Base-by-base conservation (phyloP, 2,888 invertebrate species). In the Aleiodes testaceus region DNA sequence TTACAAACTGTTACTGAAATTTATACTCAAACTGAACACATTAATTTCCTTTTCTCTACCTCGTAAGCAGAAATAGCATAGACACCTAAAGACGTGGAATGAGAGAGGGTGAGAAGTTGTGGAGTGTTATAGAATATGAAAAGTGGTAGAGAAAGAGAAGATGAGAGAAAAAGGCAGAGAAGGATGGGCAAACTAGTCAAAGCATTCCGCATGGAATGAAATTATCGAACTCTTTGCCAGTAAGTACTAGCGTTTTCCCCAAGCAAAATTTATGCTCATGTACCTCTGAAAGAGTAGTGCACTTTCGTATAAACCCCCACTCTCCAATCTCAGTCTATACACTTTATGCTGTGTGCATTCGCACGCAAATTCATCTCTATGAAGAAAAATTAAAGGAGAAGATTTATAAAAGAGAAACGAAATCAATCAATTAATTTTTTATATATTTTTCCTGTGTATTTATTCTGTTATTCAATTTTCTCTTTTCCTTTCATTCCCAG, bases 21-120 rank as follows among this genome's bases (percentile, higher is more conserved):
- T 55, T 55, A 55, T 55, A 36, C 30, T 55, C 36, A 30, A 55
- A 55, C 55, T 30, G 55, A 55, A 55, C 30, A 36, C 55, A 36
- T 55, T 55, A 55, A 55, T 55, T 55, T 55, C 55, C 55, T 55
- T 55, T 55, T 55, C 55, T 55, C 55, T 55, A 55, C 55, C 14
- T 36, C 30, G 55, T 55, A 55, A 55, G 55, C 55, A 55, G 55
- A 55, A 55, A 55, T 55, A 36, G 55, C 36, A 55, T 55, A 55
- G 55, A 55, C 55, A 36, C 36, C 36, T 55, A 30, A 55, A 55
- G 55, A 55, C 55, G 55, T 55, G 30, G 36, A 55, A 55, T 55
- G 30, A 36, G 53, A 4, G 36, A 36, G 36, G 9, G 36, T 36
- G 36, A 36, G 36, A 36, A 36, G 36, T 11, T 36, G 30, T 55